These are phyloP conservation scores for Drosophila ezoana DNA, from an alignment of 2,888 invertebrate species.

Conservation along the genomic window DNA sequence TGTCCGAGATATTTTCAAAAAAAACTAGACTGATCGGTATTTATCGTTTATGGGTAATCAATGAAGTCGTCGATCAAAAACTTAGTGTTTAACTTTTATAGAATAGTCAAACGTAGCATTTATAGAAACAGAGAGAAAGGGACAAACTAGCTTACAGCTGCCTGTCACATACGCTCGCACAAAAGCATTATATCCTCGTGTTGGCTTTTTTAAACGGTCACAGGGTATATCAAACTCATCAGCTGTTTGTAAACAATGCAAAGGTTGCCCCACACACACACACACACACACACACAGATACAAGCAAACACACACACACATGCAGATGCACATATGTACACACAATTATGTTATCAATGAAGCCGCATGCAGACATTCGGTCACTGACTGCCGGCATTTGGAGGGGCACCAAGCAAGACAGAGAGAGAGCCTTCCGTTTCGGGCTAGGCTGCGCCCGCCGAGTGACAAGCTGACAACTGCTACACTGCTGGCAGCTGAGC, in stretches of 20 bases:
- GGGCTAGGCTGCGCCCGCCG: slow-evolving; percentile 10
- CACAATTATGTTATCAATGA: slow-evolving; percentile 52
- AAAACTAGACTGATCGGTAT: no score
- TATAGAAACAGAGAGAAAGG: no score
- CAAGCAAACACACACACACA: slow-evolving; percentile 8
- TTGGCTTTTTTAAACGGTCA: not conserved
- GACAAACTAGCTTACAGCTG: no score
- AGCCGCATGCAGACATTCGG: slow-evolving; percentile 27
- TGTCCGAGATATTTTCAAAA: no score
- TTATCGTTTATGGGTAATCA: no score
- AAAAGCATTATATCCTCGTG: not conserved
- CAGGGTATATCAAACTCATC: slow-evolving; percentile 21
- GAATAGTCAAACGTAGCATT: no score
- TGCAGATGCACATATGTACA: slow-evolving; percentile 8
- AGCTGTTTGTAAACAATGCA: slow-evolving; percentile 77
- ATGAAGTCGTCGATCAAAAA: no score
- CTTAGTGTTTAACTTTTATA: no score
- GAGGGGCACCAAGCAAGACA: slow-evolving; percentile 3
- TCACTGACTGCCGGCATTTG: slow-evolving; percentile 39
- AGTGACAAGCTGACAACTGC: slow-evolving; percentile 21
- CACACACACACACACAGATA: slow-evolving; percentile 10
- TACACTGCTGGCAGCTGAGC: slow-evolving; percentile 19
- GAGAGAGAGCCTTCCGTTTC: slow-evolving; percentile 11
- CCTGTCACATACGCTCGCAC: not conserved
- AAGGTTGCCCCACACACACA: slow-evolving; percentile 32